Evolutionary conservation across 2,797 vertebrate genomes (phyloP).

Genomic region (Sternarchorhynchus goeldii): DNA sequence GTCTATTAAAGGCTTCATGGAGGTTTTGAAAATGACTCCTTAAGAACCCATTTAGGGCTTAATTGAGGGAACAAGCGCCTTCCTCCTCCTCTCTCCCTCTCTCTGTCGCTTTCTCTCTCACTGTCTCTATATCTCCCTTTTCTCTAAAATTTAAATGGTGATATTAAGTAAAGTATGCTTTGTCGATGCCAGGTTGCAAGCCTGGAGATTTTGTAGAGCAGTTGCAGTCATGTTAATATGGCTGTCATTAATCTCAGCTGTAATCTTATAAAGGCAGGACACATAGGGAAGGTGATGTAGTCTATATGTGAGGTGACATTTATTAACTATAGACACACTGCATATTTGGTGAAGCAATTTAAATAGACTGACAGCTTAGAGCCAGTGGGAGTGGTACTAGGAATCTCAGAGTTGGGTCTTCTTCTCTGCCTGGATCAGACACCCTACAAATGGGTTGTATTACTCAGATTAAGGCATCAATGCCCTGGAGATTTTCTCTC

Average conservation of each 20-base stretch:
- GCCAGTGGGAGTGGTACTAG: slow-evolving; percentile 19
- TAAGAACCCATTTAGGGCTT: slow-evolving; percentile 50
- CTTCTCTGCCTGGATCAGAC: slow-evolving; percentile 13
- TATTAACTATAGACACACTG: slow-evolving; percentile 49
- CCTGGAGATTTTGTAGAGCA: slow-evolving; percentile 32
- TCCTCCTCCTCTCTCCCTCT: slow-evolving; percentile 10
- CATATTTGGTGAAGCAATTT: slow-evolving; percentile 40
- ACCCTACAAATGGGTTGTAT: background rate
- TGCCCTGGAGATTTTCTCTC: background rate
- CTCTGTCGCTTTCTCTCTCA: too few relatives aligned
- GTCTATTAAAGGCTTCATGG: slow-evolving; percentile 53
- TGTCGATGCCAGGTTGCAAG: background rate
- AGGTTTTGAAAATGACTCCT: slow-evolving; percentile 52
- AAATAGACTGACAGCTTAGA: slow-evolving; percentile 43
- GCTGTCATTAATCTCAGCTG: slow-evolving; percentile 48
- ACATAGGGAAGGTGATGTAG: slow-evolving; percentile 32
- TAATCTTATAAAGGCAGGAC: slow-evolving; percentile 41
- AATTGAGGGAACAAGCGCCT: slow-evolving; percentile 48
- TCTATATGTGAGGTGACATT: slow-evolving; percentile 43
- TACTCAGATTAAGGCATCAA: background rate
- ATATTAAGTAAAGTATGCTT: slow-evolving; percentile 29
- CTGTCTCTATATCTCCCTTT: too few relatives aligned
- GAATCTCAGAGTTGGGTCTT: slow-evolving; percentile 18
- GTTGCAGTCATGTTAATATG: slow-evolving; percentile 22
- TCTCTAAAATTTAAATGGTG: too few relatives aligned